phyloP scores from a whole-genome alignment of 2,888 invertebrate species.

The Lissocephala sabroskyi region DNA sequence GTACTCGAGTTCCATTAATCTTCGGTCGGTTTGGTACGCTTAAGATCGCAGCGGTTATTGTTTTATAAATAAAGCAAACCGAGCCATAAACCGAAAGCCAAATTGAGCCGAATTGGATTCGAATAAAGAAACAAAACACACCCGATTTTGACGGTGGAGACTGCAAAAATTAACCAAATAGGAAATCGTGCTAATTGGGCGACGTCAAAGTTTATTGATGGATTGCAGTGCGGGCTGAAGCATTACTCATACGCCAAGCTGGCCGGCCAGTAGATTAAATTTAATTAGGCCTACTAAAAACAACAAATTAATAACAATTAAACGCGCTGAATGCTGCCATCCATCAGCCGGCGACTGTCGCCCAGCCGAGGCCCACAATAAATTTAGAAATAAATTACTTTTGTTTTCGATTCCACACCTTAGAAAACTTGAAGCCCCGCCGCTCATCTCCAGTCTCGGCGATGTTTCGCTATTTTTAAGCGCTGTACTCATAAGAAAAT shows the following conservation, averaged over 20 bases:
- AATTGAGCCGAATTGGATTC: too few relatives aligned
- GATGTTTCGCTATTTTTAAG: slow-evolving; percentile 41
- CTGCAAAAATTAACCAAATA: slow-evolving; percentile 64
- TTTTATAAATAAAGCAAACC: too few relatives aligned
- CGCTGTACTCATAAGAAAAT: slow-evolving; percentile 39
- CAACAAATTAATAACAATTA: slow-evolving; percentile 54
- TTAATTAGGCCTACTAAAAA: slow-evolving; percentile 44
- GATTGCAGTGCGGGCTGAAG: not conserved
- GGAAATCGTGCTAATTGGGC: slow-evolving; percentile 59
- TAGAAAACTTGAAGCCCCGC: too few relatives aligned
- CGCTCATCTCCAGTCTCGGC: too few relatives aligned
- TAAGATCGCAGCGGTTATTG: too few relatives aligned
- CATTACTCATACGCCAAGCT: not conserved
- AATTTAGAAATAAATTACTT: slow-evolving; percentile 49
- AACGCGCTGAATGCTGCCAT: slow-evolving; percentile 15
- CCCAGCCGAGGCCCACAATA: not conserved
- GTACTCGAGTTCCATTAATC: slow-evolving; percentile 65
- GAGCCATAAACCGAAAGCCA: not conserved
- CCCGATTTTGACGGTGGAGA: slow-evolving; percentile 55
- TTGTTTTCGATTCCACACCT: slow-evolving; percentile 51
- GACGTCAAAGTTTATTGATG: slow-evolving; percentile 14
- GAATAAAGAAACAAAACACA: slow-evolving; percentile 37
- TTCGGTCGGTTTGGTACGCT: slow-evolving; percentile 44
- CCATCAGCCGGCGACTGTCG: not conserved
- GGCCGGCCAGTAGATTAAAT: not conserved